Evolutionary conservation across 2,113 vertebrate species (phyloP).

Genomic region (Cavia aperea): DNA sequence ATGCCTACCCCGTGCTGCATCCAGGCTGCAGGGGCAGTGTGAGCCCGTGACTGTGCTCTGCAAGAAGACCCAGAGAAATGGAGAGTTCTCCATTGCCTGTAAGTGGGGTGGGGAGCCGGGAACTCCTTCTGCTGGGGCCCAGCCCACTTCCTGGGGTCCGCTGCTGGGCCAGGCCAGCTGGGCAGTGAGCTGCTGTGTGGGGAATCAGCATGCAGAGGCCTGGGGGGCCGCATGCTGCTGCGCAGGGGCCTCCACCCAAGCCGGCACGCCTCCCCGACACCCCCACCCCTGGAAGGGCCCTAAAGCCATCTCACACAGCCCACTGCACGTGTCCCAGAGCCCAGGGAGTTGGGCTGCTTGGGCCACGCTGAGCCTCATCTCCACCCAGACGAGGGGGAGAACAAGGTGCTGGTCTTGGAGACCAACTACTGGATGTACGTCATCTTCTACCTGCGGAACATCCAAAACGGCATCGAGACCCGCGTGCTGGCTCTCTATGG

Average conservation of each 20-base stretch:
- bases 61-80: not conserved
- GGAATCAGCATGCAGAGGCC: no score
- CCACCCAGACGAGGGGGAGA: not conserved
- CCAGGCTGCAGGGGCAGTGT: conserved; percentile 30
- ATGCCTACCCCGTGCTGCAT: not conserved
- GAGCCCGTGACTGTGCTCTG: not conserved
- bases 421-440: not conserved
- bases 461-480: rapidly evolving
- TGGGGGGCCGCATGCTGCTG: rapidly evolving
- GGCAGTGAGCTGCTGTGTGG: not conserved
- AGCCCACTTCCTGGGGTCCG: no score
- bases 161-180: not conserved
- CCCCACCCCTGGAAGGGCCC: not conserved
- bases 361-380: rapidly evolving
- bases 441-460: conserved; percentile 29
- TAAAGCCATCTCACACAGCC: not conserved
- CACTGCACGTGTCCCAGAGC: not conserved
- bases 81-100: not conserved
- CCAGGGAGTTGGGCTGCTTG: rapidly evolving
- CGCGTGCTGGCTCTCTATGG: not conserved
- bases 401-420: not conserved
- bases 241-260: not conserved
- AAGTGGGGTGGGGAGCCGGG: not conserved
- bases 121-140: not conserved
- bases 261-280: not conserved